These are phyloP conservation scores for Neosilurus hyrtlii DNA, from an alignment of 2,797 vertebrate species.

Conservation along the genomic window DNA sequence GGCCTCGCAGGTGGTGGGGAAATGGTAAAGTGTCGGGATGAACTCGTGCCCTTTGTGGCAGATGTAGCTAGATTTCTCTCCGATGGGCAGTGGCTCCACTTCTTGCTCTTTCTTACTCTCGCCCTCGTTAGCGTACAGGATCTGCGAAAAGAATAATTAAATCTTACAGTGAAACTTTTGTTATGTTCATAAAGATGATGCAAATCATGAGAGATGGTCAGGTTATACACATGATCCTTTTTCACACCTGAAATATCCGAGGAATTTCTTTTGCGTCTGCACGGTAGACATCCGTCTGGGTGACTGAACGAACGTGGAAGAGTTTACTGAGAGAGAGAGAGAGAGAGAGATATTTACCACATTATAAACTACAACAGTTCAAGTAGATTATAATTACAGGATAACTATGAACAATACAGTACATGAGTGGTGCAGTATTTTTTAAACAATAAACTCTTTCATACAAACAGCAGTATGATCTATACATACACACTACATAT, in stretches of 20 bases:
- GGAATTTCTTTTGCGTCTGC: constrained; percentile 88
- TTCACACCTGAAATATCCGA: constrained; percentile 83
- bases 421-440: too few species aligned
- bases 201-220: too few species aligned
- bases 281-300: constrained; percentile 86
- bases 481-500: not conserved
- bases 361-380: not conserved
- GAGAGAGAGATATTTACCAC: not conserved
- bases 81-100: constrained; percentile 75
- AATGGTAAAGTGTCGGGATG: constrained; percentile 87
- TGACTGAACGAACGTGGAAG: constrained; percentile 86
- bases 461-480: not conserved
- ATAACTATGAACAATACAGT: not conserved
- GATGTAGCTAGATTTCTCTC: constrained; percentile 86
- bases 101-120: constrained; percentile 88
- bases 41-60: constrained; percentile 89
- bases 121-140: constrained; percentile 87
- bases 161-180: not conserved
- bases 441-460: too few species aligned
- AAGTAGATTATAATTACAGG: not conserved
- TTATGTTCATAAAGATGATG: not conserved
- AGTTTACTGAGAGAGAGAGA: constrained; percentile 73
- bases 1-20: constrained; percentile 86
- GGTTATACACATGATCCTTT: not conserved
- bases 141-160: constrained; percentile 62